These are phyloP conservation scores for Scaptomyza reducta DNA, from an alignment of 2,888 invertebrate genomes.

Conservation along the genomic window DNA sequence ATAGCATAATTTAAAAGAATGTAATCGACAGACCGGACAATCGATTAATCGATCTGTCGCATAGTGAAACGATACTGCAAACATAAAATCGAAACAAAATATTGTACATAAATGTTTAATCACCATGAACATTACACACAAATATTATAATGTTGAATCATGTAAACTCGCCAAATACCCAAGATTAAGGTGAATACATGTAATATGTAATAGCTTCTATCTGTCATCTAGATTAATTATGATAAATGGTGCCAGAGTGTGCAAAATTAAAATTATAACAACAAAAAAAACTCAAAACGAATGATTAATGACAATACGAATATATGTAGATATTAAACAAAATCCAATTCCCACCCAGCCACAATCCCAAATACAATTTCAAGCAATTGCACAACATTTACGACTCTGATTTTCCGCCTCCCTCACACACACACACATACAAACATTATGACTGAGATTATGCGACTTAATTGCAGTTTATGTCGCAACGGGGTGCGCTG, in stretches of 20 bases:
- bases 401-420: constrained; percentile 39
- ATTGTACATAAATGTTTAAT: constrained; percentile 74
- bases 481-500: neutral
- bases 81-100: constrained; percentile 54
- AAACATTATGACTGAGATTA: constrained; percentile 50
- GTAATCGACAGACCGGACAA: constrained; percentile 29
- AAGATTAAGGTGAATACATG: constrained; percentile 10
- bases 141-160: constrained; percentile 24
- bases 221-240: constrained; percentile 68
- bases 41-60: constrained; percentile 29
- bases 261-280: constrained; percentile 55
- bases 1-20: constrained; percentile 21
- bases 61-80: constrained; percentile 56
- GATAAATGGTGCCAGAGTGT: constrained; percentile 56
- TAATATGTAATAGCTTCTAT: constrained; percentile 28
- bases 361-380: constrained; percentile 1
- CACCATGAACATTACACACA: constrained; percentile 21
- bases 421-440: neutral
- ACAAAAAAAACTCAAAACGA: neutral
- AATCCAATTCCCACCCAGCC: neutral
- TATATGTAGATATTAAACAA: constrained; percentile 4
- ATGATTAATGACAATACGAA: constrained; percentile 67
- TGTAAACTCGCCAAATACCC: constrained; percentile 7
- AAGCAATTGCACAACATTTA: constrained; percentile 49
- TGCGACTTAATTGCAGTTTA: constrained; percentile 61